Conservation (phyloP, 2,113 vertebrate genomes). For the Telmatochromis brachygnathus region DNA sequence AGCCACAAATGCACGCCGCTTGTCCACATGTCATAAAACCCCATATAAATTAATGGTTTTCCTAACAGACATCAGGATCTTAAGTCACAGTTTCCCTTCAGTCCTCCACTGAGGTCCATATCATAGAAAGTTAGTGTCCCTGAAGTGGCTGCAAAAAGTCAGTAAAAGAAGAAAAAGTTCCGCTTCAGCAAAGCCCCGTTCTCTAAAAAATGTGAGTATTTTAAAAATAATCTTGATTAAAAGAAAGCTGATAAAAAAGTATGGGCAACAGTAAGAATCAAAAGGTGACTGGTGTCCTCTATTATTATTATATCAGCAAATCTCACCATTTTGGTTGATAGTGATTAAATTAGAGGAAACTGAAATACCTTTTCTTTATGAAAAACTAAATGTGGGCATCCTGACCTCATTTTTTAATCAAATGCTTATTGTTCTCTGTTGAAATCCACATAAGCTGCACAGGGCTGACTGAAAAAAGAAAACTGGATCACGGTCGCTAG, state of each 20-base stretch:
- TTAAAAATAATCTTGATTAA: not conserved
- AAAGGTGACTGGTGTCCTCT: not conserved
- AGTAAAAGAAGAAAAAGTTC: not conserved
- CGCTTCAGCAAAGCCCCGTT: not conserved
- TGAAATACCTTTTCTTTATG: not conserved
- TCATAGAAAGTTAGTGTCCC: not conserved
- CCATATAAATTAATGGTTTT: not conserved
- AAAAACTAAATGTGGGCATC: not conserved
- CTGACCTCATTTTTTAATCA: not conserved
- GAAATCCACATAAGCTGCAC: not conserved
- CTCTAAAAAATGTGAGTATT: not conserved
- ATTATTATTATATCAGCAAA: not conserved
- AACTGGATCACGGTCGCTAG: not conserved
- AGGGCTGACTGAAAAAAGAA: not conserved
- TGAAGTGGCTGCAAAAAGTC: not conserved
- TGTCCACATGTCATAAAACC: not conserved
- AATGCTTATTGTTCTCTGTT: not conserved
- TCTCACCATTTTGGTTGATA: not conserved
- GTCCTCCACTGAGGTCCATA: not conserved
- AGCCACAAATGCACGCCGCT: not conserved
- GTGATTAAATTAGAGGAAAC: not conserved
- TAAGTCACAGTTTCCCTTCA: conserved; percentile 1
- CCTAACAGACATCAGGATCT: not conserved
- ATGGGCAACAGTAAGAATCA: not conserved
- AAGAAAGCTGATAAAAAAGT: not conserved